Evolutionary conservation across 2,888 invertebrate genomes (phyloP).

Genomic region (Oxyteleia sp.): DNA sequence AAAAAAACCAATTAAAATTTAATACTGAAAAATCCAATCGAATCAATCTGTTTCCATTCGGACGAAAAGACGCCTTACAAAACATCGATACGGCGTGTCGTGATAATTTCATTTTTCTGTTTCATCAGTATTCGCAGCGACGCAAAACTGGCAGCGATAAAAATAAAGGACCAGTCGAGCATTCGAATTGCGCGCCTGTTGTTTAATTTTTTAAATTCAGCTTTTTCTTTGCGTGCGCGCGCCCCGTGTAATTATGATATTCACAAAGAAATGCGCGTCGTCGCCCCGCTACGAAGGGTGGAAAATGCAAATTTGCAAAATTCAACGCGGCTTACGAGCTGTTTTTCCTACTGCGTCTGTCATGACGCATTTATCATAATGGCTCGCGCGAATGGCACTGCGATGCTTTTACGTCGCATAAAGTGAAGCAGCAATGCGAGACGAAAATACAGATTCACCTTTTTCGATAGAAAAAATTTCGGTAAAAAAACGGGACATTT

Average conservation of each 20-base stretch:
- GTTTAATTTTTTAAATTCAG: conserved; percentile 57
- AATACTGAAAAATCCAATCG: no score
- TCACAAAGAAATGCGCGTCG: conserved; percentile 67
- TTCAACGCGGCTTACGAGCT: conserved; percentile 62
- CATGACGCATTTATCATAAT: conserved; percentile 72
- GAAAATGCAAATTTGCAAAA: conserved; percentile 76
- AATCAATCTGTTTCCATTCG: no score
- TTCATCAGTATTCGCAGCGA: no score
- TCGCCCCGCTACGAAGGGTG: conserved; percentile 59
- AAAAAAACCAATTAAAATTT: no score
- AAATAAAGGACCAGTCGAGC: conserved; percentile 25
- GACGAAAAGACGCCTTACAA: no score
- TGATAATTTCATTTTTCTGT: no score
- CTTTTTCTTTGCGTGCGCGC: conserved; percentile 40
- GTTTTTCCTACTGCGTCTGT: conserved; percentile 67
- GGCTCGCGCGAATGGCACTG: conserved; percentile 58
- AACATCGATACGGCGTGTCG: no score
- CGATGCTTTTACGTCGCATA: conserved; percentile 64
- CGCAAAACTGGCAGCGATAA: no score
- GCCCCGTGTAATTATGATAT: conserved; percentile 60
- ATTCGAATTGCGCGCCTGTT: conserved; percentile 47
- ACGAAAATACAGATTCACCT: conserved; percentile 68
- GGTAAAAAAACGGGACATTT: no score
- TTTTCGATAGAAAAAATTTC: no score
- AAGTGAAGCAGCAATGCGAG: conserved; percentile 58